Percentiles rank a stretch among this genome's conserved stretches.
Conservation (phyloP, 2,888 invertebrate species). For the Agrotis exclamationis region DNA sequence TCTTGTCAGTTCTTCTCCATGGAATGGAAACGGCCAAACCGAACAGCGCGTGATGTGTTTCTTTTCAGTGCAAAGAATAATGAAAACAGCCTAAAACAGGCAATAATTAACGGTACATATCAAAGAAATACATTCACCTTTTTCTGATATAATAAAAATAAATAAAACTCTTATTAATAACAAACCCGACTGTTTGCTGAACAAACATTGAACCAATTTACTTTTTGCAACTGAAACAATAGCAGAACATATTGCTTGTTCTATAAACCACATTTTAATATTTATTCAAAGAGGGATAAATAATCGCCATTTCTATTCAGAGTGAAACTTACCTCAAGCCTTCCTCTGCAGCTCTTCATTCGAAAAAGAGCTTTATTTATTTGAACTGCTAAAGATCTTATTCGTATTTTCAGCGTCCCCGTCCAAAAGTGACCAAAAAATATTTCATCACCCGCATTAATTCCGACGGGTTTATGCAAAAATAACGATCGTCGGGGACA, state of each 20-base stretch:
- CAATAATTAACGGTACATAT: too few species aligned
- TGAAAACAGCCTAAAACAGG: too few species aligned
- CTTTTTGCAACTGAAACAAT: conserved; percentile 24
- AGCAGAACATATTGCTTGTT: not conserved
- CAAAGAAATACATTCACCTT: not conserved
- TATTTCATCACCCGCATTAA: conserved; percentile 20
- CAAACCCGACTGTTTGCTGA: conserved; percentile 14
- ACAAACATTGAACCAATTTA: conserved; percentile 24
- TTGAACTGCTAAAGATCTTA: too few species aligned
- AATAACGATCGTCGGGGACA: conserved; percentile 64
- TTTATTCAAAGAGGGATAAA: conserved; percentile 14
- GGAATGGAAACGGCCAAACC: too few species aligned
- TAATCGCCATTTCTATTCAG: too few species aligned
- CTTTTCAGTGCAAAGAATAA: too few species aligned
- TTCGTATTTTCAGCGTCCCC: not conserved
- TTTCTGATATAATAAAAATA: not conserved
- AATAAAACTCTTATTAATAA: conserved; percentile 18
- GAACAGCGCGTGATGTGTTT: too few species aligned
- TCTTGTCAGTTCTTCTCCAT: too few species aligned
- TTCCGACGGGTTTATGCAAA: conserved; percentile 63
- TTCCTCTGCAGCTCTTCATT: too few species aligned
- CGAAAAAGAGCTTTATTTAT: too few species aligned
- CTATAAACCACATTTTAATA: conserved; percentile 8
- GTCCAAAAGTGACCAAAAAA: not conserved
- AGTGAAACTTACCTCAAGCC: too few species aligned